These are phyloP conservation scores for Meta bourneti DNA, from an alignment of 2,888 invertebrate genomes.

Conservation along the genomic window DNA sequence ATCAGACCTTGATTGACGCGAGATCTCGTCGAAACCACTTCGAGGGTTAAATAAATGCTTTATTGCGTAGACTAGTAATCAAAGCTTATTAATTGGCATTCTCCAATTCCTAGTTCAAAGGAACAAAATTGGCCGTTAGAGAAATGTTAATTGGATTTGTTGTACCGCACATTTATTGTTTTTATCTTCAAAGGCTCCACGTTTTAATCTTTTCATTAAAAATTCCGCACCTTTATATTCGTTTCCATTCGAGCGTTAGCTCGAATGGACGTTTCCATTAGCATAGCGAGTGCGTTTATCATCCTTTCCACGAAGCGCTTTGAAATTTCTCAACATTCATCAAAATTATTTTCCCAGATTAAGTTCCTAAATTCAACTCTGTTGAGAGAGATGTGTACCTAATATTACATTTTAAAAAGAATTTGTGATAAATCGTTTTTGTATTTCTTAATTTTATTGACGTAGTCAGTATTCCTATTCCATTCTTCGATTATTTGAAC, in stretches of 20 bases:
- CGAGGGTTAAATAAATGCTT: not conserved
- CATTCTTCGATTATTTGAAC: not conserved
- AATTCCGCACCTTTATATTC: not conserved
- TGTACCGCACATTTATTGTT: not conserved
- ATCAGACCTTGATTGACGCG: no score
- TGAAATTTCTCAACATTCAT: not conserved
- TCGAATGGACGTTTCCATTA: no score
- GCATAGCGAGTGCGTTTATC: not conserved
- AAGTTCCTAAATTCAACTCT: not conserved
- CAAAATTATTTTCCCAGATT: not conserved
- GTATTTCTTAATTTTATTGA: not conserved
- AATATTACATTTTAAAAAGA: not conserved
- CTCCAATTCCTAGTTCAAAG: not conserved
- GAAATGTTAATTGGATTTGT: not conserved
- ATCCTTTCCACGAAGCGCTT: not conserved
- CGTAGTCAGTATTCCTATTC: not conserved
- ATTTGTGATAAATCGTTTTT: not conserved
- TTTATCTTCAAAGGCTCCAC: not conserved
- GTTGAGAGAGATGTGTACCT: not conserved
- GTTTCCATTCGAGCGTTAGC: no score
- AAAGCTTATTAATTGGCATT: not conserved
- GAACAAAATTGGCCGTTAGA: not conserved
- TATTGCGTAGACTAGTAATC: not conserved
- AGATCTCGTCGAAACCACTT: not conserved
- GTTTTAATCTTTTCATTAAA: not conserved